phyloP scores from a whole-genome alignment of 2,797 vertebrate genomes.

The Chlorospingus semifuscus region DNA sequence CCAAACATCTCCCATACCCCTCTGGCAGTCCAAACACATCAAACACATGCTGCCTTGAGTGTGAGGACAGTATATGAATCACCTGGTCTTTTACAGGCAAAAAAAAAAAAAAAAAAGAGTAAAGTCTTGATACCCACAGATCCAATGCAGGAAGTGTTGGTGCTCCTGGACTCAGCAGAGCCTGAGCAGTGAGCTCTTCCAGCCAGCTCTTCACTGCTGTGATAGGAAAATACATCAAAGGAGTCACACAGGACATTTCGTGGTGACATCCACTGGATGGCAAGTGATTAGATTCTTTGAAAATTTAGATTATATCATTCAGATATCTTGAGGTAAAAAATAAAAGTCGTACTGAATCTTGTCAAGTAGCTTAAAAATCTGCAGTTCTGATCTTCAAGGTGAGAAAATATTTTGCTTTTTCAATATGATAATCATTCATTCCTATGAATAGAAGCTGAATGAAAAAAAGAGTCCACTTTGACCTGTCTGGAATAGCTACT shows the following conservation, averaged over 20 bases:
- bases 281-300: not conserved
- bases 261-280: not conserved
- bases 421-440: not conserved
- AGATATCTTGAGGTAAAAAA: not conserved
- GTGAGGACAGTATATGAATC: not conserved
- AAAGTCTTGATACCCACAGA: not conserved
- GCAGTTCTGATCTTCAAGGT: not conserved
- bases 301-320: not conserved
- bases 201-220: not conserved
- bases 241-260: not conserved
- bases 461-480: not conserved
- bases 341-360: not conserved
- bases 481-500: not conserved
- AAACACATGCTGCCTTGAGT: not conserved
- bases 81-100: not conserved
- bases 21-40: not conserved
- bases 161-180: not conserved
- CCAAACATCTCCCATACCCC: not conserved
- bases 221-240: not conserved
- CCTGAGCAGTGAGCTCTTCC: not conserved
- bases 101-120: not conserved
- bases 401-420: not conserved
- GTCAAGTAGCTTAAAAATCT: not conserved
- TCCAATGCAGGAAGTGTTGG: not conserved
- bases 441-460: not conserved